Percentiles rank a stretch among this genome's conserved stretches.
Conservation (phyloP, 2,113 vertebrate species). For the Sander lucioperca region DNA sequence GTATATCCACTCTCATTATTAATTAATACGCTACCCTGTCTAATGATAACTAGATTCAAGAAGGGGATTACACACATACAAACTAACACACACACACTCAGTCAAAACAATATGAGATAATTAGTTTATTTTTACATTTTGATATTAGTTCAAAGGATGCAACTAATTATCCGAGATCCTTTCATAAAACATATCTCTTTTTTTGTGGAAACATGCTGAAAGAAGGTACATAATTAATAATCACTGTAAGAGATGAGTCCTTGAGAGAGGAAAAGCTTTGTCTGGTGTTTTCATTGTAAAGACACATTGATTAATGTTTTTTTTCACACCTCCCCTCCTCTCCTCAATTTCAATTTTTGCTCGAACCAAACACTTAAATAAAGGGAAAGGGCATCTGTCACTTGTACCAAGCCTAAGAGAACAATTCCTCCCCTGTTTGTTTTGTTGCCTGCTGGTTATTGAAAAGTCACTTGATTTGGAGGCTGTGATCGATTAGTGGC, state of each 20-base stretch:
- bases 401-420: constrained; percentile 16
- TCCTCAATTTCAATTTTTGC: background rate
- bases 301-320: background rate
- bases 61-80: constrained; percentile 12
- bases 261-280: constrained; percentile 31
- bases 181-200: background rate
- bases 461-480: constrained; percentile 57
- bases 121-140: constrained; percentile 34
- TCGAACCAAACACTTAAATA: constrained; percentile 13
- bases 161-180: constrained; percentile 2
- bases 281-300: constrained; percentile 10
- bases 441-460: constrained; percentile 51
- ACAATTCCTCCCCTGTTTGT: constrained; percentile 31
- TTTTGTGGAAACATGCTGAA: constrained; percentile 5
- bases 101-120: constrained; percentile 10
- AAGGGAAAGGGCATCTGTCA: constrained; percentile 43
- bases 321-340: background rate
- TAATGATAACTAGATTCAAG: constrained; percentile 13
- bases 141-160: constrained; percentile 16
- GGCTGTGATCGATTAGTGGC: constrained; percentile 45
- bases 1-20: too few relatives aligned
- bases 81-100: background rate
- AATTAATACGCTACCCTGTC: too few relatives aligned
- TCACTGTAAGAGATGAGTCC: background rate
- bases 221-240: constrained; percentile 18